Conservation (phyloP, 2,888 invertebrate species). For the Aromia moschata region DNA sequence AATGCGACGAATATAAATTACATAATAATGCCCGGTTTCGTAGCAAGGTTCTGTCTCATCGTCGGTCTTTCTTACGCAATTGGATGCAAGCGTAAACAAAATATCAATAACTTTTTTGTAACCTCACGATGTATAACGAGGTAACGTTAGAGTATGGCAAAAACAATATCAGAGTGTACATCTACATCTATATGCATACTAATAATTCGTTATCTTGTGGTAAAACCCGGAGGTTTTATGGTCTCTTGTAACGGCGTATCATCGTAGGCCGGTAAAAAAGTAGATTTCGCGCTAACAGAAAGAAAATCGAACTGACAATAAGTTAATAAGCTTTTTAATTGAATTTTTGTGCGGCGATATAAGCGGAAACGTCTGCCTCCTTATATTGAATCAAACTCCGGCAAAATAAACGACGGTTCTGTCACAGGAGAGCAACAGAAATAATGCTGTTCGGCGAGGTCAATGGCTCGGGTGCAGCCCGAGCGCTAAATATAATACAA, state of each 20-base stretch:
- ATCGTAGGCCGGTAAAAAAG: not conserved
- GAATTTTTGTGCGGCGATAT: not conserved
- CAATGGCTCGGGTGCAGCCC: not conserved
- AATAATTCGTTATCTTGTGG: not conserved
- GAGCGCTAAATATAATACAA: not conserved
- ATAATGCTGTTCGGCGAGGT: not conserved
- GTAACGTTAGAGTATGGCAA: not conserved
- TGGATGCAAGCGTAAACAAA: not conserved
- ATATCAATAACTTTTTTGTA: not conserved
- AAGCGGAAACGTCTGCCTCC: not conserved
- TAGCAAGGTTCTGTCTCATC: too few species aligned
- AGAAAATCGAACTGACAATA: slow-evolving; percentile 1
- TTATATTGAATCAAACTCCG: not conserved
- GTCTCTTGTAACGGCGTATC: not conserved
- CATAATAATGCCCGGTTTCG: not conserved
- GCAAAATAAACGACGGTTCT: not conserved
- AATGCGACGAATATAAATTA: not conserved
- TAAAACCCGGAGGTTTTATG: not conserved
- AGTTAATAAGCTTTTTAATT: not conserved
- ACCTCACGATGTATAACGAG: slow-evolving; percentile 1
- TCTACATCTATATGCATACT: not conserved
- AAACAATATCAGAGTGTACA: not conserved
- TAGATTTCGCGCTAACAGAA: not conserved
- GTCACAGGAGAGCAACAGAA: not conserved
- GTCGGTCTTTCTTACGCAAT: too few species aligned